Evolutionary conservation across 2,888 invertebrate genomes (phyloP).

Genomic region (Macrosiphum euphorbiae): DNA sequence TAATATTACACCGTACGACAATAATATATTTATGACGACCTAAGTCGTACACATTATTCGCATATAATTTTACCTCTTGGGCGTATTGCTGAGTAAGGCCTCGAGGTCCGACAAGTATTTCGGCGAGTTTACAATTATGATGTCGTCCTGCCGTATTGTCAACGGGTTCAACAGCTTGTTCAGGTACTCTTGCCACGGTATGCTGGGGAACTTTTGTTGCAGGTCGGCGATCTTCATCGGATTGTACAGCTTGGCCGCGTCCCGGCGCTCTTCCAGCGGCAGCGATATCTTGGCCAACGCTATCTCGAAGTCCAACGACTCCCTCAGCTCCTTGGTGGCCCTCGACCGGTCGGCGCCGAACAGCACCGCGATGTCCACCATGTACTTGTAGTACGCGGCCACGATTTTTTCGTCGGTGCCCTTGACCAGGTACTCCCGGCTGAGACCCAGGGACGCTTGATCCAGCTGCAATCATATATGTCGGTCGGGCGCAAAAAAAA

Average conservation of each 20-base stretch:
- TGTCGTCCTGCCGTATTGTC: constrained; percentile 79
- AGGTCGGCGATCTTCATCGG: constrained; percentile 87
- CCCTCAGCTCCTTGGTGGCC: constrained; percentile 81
- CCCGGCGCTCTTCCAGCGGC: constrained; percentile 90
- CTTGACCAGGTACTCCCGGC: constrained; percentile 87
- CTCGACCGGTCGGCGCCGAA: constrained; percentile 82
- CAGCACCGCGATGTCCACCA: constrained; percentile 88
- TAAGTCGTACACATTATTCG: not conserved
- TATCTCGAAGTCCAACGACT: constrained; percentile 90
- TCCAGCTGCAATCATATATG: constrained; percentile 77
- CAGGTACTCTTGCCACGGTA: constrained; percentile 88
- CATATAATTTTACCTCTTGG: constrained; percentile 72
- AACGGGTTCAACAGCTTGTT: constrained; percentile 82
- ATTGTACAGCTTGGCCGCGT: constrained; percentile 92
- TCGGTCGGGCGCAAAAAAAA: not conserved
- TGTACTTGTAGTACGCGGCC: constrained; percentile 86
- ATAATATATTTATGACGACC: no score
- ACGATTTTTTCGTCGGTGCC: constrained; percentile 87
- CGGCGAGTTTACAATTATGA: constrained; percentile 88
- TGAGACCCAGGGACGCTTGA: constrained; percentile 86
- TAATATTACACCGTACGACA: not conserved
- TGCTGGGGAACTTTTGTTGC: constrained; percentile 80
- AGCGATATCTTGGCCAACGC: constrained; percentile 90
- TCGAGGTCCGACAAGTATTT: constrained; percentile 83
- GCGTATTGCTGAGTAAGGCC: constrained; percentile 74